Evolutionary conservation across 2,113 vertebrate species (phyloP), one percentile per base, ranked within the genome.

Genomic region (Epinephelus fuscoguttatus): DNA sequence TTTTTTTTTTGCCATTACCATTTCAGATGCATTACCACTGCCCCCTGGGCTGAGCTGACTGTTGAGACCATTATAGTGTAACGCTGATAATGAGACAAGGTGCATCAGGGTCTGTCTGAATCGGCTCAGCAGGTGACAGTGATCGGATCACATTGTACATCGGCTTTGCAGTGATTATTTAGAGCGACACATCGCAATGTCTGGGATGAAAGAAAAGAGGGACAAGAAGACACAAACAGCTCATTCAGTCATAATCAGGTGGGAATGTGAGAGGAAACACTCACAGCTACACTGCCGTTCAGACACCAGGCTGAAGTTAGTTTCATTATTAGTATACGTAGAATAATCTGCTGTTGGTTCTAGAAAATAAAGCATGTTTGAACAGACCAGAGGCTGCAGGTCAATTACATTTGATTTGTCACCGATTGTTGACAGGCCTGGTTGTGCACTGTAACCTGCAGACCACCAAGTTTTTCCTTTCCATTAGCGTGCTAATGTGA

Each of bases 161-260:
- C 6, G 33, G 33, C 33, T 37, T 45, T 45, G 11, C 42, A 12
- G 6, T 25, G 14, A 25, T 23, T 45, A 47, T 66, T 45, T 47
- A 47, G 21, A 66, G 45, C 8, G 11, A 14, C 15, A 27, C 4
- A 11, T 27, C 1, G 45, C 19, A 42, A 21, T 13, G n/a, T 67
- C 42, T 18, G 13, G 21, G 19, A 64, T 64, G 2, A 42, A 55
- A n/a, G 19, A 56, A 3, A 56, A 56, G n/a, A 56, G 19, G 17
- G 47, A 18, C 8, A 73, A 70, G 25, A 52, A 21, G n/a, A 80
- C 23, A 72, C 33, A 55, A 76, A 89, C 14, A 15, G 25, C 33
- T 82, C 33, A 47, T 19, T 75, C 42, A 15, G 69, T 83, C 27
- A 30, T 27, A 61, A 18, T 60, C 59, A 8, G 7, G 27, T 60